These are phyloP conservation scores for Drosophila bocki DNA, from an alignment of 1,140 invertebrate species.

Conservation along the genomic window DNA sequence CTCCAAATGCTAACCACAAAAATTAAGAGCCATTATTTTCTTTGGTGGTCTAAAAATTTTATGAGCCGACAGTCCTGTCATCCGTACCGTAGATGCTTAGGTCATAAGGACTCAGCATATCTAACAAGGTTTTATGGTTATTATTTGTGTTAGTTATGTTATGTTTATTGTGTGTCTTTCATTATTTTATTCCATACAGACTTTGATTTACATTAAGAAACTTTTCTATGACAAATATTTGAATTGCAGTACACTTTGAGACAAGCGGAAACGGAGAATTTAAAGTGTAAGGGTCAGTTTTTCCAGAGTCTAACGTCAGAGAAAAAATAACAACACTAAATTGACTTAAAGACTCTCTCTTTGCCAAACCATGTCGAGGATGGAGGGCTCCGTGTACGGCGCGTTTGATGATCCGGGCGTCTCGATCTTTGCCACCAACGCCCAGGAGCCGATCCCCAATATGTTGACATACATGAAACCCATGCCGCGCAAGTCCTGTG, in stretches of 20 bases:
- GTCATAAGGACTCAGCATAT: no score
- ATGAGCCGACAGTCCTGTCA: no score
- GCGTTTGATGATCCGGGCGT: constrained; percentile 60
- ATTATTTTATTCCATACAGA: not conserved
- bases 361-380: not conserved
- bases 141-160: no score
- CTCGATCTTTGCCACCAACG: constrained; percentile 54
- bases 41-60: no score
- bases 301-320: not conserved
- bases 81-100: no score
- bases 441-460: constrained; percentile 56
- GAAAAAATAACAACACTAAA: not conserved
- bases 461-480: constrained; percentile 44
- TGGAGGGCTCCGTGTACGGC: constrained; percentile 21
- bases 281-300: not conserved
- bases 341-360: no score
- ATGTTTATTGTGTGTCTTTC: no score
- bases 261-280: not conserved
- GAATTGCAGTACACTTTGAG: not conserved
- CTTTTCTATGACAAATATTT: no score
- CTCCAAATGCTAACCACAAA: no score
- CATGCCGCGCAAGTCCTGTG: constrained; percentile 14
- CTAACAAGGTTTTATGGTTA: no score
- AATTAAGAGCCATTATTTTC: no score
- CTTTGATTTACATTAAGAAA: no score